phyloP scores from a whole-genome alignment of 2,797 vertebrate species.

The Vultur gryphus region DNA sequence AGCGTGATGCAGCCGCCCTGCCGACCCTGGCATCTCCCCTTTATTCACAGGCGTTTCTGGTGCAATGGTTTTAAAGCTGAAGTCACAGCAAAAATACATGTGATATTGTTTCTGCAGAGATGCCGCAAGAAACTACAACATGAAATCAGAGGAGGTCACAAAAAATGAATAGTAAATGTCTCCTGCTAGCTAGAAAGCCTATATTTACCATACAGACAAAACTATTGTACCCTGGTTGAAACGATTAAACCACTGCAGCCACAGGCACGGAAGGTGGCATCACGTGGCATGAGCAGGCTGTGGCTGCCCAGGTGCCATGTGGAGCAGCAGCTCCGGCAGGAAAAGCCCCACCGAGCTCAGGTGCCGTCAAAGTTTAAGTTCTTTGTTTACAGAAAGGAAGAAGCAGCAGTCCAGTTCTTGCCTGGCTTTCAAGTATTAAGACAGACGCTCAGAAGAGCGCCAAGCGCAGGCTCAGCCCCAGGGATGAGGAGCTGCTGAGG shows the following conservation, averaged over 20 bases:
- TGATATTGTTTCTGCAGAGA: background rate
- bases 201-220: background rate
- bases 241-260: background rate
- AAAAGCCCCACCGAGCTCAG: background rate
- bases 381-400: background rate
- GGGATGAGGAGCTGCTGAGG: background rate
- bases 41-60: rapidly evolving
- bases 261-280: background rate
- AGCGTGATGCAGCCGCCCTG: no score
- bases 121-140: background rate
- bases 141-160: background rate
- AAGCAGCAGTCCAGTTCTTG: background rate
- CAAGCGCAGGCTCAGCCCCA: background rate
- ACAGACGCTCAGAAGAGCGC: background rate
- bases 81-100: no score
- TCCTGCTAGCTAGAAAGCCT: background rate
- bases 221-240: background rate
- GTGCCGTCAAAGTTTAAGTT: background rate
- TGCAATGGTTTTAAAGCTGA: background rate
- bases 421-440: background rate
- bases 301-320: background rate
- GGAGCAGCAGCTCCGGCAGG: background rate
- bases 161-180: background rate
- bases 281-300: background rate
- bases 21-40: background rate